Percentiles rank a stretch among this genome's conserved stretches.
Conservation (phyloP, 2,113 vertebrate genomes). For the Poecile atricapillus region DNA sequence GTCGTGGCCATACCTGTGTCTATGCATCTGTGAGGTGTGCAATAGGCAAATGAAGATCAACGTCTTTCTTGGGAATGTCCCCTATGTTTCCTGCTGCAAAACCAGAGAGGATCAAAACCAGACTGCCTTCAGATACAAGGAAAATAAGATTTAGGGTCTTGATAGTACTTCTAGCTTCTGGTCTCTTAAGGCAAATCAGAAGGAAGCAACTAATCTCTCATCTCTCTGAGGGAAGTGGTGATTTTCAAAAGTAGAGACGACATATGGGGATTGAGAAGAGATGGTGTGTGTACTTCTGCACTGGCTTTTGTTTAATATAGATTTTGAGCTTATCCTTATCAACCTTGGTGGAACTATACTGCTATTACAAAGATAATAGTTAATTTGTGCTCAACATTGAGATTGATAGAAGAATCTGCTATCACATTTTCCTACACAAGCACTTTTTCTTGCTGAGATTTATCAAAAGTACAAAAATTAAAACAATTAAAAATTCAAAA, state of each 20-base stretch:
- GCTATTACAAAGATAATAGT: background rate
- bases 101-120: background rate
- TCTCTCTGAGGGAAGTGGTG: background rate
- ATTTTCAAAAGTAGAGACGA: background rate
- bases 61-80: background rate
- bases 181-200: background rate
- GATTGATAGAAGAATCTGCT: background rate
- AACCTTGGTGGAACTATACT: background rate
- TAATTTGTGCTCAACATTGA: background rate
- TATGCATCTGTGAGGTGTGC: background rate
- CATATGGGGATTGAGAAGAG: accelerated
- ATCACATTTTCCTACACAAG: background rate
- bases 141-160: background rate
- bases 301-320: background rate
- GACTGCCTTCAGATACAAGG: background rate
- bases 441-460: background rate
- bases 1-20: background rate
- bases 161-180: background rate
- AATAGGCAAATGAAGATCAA: background rate
- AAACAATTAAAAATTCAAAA: background rate
- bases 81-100: background rate
- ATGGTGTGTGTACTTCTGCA: background rate
- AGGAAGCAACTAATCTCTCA: background rate
- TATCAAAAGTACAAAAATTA: background rate
- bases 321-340: background rate